Base-by-base conservation (phyloP, 2,113 vertebrate genomes). In the Mesocricetus auratus region DNA sequence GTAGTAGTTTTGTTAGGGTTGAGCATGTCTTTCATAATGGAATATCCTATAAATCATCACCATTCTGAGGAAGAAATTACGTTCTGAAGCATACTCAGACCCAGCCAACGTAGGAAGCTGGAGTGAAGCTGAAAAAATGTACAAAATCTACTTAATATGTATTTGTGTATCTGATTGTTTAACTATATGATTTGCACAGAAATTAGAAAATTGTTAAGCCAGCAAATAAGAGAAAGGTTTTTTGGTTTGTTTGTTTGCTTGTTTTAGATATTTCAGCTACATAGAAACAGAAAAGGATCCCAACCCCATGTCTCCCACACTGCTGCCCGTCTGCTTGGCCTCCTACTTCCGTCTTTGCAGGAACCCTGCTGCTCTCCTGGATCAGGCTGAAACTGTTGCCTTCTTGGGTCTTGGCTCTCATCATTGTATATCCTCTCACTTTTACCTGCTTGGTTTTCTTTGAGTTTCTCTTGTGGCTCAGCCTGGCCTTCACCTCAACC, bases 161-260 rank as follows among this genome's bases (percentile, higher is more conserved):
- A 77, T n/a, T 87, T n/a, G 78, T 78, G 39, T 68, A 68, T 92
- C 93, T 19, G 75, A 1, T 86, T 69, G 3, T 82, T 58, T 82
- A 94, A 68, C 39, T 77, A 50, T 42, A 29, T 8, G 53, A 87
- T 24, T 79, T 93, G 10, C 33, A 69, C n/a, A 81, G 64, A 92
- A 94, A 90, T 90, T 83, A 85, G 74, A 50, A 94, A 90, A 79
- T 74, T 75, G 29, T 53, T 83, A 97, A 89, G 39, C 22, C 50
- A 79, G 16, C 64, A 53, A 96, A 74, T 89, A 95, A 91, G 29
- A 42, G 56, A 93, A 91, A 74, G 53, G 17, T 10, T 31, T 53
- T 42, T 50, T 47, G 45, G 42, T 45, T 81, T 73, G 68, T 56
- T 64, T 47, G 53, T 56, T 56, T 53, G 11, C 45, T 78, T 33